A percentile compares a stretch with the other conserved stretches of the same genome.
Evolutionary conservation across 2,113 vertebrate genomes (phyloP).

Genomic region (Dipodomys ordii): DNA sequence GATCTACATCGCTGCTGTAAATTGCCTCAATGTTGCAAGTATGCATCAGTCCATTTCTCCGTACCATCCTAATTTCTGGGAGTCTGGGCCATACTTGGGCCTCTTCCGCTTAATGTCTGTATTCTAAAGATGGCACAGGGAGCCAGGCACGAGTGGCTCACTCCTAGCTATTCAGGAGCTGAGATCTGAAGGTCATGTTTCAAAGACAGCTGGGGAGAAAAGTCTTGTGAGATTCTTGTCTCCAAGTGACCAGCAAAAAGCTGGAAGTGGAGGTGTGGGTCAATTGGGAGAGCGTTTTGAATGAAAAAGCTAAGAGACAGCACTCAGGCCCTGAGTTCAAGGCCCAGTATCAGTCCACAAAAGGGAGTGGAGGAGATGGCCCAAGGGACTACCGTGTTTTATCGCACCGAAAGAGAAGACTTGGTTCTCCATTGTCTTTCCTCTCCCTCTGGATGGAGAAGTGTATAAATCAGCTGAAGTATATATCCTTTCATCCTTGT

Average conservation of each 20-base stretch:
- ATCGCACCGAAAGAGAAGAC: neutral
- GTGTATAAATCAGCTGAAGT: neutral
- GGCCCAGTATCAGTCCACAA: no score
- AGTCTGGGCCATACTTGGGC: no score
- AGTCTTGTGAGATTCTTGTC: no score
- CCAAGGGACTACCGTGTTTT: neutral
- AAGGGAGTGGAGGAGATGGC: neutral
- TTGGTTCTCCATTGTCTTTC: neutral
- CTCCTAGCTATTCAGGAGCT: no score
- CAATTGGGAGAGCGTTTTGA: no score
- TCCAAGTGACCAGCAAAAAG: no score
- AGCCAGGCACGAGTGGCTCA: neutral
- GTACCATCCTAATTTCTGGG: accelerated
- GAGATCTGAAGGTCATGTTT: no score
- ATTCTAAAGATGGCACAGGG: neutral
- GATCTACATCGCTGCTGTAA: accelerated
- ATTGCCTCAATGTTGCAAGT: neutral
- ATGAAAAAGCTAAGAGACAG: no score
- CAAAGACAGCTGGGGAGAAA: no score
- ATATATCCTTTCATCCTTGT: neutral
- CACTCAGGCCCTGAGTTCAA: no score
- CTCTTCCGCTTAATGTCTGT: neutral
- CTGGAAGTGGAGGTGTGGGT: no score
- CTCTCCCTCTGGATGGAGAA: no score
- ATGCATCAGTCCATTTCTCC: neutral